Evolutionary conservation across 37 sponge, comb jelly and placozoan genomes (phyloP), one percentile per base, ranked within the genome.

Genomic region (Crambe crambe): DNA sequence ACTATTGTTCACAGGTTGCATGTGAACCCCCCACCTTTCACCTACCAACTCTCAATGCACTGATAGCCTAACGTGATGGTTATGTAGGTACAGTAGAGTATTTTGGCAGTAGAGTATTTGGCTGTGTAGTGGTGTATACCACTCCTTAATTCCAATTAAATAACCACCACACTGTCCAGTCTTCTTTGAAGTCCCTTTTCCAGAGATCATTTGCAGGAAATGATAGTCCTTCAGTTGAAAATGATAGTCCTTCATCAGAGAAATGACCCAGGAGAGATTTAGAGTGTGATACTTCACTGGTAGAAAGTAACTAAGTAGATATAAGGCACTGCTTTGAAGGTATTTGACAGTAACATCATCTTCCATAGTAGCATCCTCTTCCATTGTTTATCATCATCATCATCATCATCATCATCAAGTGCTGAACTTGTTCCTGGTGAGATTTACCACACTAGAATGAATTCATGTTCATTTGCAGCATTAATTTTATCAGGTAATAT

Each of bases 341-440:
- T n/a, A 51, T 51, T 9, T 15, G 9, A 18, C 54, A 18, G 15
- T 51, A 51, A 51, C 54, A 51, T 51, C 54, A 51, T 51, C 54
- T 51, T 15, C 54, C 27, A 25, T 22, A n/a, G 17, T 60, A 60
- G 17, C n/a, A n/a, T 60, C 61, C 17, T 60, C 61, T 60, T 22
- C 61, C 25, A 60, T 22, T 26, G 17, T 22, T 60, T 25, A 47
- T 47, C 51, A 12, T 47, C 12, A 15, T 47, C 51, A 47, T 6
- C 10, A 47, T 3, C 25, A 60, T 22, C 61, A 9, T 60, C 61
- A n/a, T 9, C 17, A 60, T 25, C 61, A 60, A n/a, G 21, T 60
- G 61, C 27, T 60, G 61, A 47, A 47, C 61, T 22, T 22, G 25
- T 60, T 60, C n/a, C 61, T 25, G 61, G 61, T 60, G 61, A 60